Evolutionary conservation across 2,888 invertebrate species (phyloP).

Genomic region (Plagodis dolabraria): DNA sequence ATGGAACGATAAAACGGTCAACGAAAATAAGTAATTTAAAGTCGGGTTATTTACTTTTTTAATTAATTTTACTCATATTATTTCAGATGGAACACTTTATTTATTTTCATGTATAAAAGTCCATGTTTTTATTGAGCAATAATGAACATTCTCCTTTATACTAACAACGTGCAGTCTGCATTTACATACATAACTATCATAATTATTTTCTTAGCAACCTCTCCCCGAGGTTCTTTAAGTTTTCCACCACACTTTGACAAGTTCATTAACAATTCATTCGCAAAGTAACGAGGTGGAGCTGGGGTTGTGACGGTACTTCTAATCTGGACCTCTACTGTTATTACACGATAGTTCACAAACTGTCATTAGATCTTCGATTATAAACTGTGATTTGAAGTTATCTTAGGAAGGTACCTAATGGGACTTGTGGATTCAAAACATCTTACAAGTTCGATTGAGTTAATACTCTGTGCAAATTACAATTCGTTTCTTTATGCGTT

Average conservation of each 20-base stretch:
- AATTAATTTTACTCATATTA: no score
- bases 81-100: no score
- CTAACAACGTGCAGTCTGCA: constrained; percentile 5
- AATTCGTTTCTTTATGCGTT: no score
- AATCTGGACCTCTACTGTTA: constrained; percentile 41
- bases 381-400: background rate
- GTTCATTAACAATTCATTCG: constrained; percentile 62
- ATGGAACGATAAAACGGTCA: no score
- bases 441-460: no score
- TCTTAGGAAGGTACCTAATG: no score
- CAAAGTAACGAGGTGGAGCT: constrained; percentile 45
- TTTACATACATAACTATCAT: constrained; percentile 28
- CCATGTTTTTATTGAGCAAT: no score
- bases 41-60: no score
- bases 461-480: no score
- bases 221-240: constrained; percentile 41
- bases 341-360: background rate
- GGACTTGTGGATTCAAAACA: no score
- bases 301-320: constrained; percentile 44
- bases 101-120: no score
- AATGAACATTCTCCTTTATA: background rate
- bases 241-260: constrained; percentile 50
- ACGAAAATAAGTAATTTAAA: no score
- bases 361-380: background rate
- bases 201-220: constrained; percentile 29